A percentile compares a stretch with the other conserved stretches of the same genome.
phyloP scores from a whole-genome alignment of 2,888 invertebrate genomes.

The Clanis bilineata region DNA sequence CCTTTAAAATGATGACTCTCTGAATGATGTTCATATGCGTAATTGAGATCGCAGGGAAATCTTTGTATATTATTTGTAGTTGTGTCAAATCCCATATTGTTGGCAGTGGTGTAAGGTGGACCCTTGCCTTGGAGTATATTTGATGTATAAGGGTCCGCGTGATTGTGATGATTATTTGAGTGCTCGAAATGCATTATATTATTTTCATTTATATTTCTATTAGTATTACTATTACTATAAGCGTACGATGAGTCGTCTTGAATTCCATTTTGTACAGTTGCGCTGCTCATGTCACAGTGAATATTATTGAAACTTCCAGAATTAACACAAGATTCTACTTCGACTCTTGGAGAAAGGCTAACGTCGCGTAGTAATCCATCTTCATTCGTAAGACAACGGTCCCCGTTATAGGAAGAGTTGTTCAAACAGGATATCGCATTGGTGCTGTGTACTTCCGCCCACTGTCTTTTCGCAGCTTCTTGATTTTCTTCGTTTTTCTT shows the following conservation, averaged over 20 bases:
- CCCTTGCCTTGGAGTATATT: constrained; percentile 72
- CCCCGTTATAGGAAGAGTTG: constrained; percentile 62
- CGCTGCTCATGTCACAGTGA: constrained; percentile 82
- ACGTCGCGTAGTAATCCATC: constrained; percentile 79
- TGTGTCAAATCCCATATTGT: constrained; percentile 57
- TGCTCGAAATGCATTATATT: constrained; percentile 65
- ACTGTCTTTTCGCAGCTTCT: constrained; percentile 71
- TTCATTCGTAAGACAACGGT: constrained; percentile 61
- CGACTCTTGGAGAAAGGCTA: constrained; percentile 78
- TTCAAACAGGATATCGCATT: constrained; percentile 55
- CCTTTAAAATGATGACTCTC: constrained; percentile 64
- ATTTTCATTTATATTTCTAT: constrained; percentile 60
- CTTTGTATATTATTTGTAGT: constrained; percentile 65
- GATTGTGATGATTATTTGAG: constrained; percentile 63
- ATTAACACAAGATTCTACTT: constrained; percentile 85
- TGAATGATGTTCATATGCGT: constrained; percentile 60
- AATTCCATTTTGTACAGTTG: constrained; percentile 39
- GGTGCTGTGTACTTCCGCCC: constrained; percentile 67
- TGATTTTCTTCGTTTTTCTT: constrained; percentile 88
- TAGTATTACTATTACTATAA: constrained; percentile 72
- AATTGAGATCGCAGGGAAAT: constrained; percentile 75
- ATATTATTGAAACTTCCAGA: constrained; percentile 86
- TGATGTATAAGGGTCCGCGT: constrained; percentile 70
- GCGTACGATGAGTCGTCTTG: constrained; percentile 51
- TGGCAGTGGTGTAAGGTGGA: constrained; percentile 55